Evolutionary conservation across 1,140 invertebrate genomes (phyloP), one percentile per base, ranked within the genome.

Genomic region (Wasmannia auropunctata): DNA sequence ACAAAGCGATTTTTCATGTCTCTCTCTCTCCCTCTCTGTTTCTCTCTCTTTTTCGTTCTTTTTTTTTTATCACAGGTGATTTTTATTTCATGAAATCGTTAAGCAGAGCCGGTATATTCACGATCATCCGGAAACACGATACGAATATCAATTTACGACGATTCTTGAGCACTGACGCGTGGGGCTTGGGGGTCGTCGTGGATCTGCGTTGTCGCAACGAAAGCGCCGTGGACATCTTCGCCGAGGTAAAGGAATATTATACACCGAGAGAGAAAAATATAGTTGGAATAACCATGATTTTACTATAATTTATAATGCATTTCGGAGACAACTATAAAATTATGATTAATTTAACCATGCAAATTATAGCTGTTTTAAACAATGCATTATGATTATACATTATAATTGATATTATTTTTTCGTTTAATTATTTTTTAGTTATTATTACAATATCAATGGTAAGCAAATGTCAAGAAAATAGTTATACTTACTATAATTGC

Each of bases 171-270:
- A 89, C 80, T 31, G 65, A 81, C 28, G 58, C 86, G 22, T 87
- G 87, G 85, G 76, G 58, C 14, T 34, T 91, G 0, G 92, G 92
- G 8, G 69, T 93, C 8, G 75, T 92, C 25, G 67, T 93, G 7
- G 92, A 93, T 70, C 34, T 90, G 4, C 87, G 90, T 65, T 92
- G 92, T 51, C 54, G 63, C 6, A 89, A 88, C 56, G 74, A 86
- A 25, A 87, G 63, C 5, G 85, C 81, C 8, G 72, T 85, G 49
- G 34, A 86, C 25, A 89, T 93, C 51, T 85, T 93, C 2, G 72
- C 86, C 2, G 87, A 91, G 49, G 91, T 91, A 87, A 86, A 79
- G 19, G 0, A 43, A 25, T 54, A n/a, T 77, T 70, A 31, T n/a
- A 28, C 16, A 79, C n/a, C n/a, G n/a, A 16, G 43, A 14, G 43